Base-by-base conservation (phyloP, 2,113 vertebrate genomes). In the Macroglossus sobrinus region DNA sequence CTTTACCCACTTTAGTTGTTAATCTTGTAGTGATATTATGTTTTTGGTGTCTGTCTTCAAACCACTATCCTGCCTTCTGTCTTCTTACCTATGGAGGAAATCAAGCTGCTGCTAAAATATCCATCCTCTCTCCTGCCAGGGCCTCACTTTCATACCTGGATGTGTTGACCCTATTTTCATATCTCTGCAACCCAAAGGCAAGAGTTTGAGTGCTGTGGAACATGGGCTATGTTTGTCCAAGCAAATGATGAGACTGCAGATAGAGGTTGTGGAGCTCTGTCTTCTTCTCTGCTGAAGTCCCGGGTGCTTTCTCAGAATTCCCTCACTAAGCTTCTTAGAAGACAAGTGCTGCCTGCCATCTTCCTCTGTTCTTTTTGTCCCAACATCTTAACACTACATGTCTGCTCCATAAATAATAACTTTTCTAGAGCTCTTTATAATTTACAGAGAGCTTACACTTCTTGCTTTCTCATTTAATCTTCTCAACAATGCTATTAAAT, bases 381-480 rank as follows among this genome's bases (percentile, higher is more conserved):
- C 8, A 6, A 47, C 2, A 1, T 45, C 84, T 71, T 33, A 76
- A 35, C 55, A 33, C 40, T 30, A 57, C 43, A 38, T 24, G 7
- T 69, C 86, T 69, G 21, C 92, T 68, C 93, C 43, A 18, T 81
- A 74, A 88, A 82, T 82, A 81, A 78, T 64, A 94, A 69, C 63
- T 81, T 84, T 80, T 93, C 90, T 45, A 40, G 30, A 63, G 80
- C 81, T 94, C 88, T 74, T 81, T 61, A 84, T 43, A 38, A 30
- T 38, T 71, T 61, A 63, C 13, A 57, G 57, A 79, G 75, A 33
- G 26, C 38, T 89, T 59, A n/a, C 40, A 22, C 71, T 88, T 45
- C 59, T n/a, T n/a, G 87, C 47, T 80, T 93, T 64, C 76, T 95
- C 87, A 74, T 69, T 80, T 95, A 90, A 96, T 92, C 92, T 92